These are phyloP conservation scores for Chauna torquata DNA, from an alignment of 2,113 vertebrate genomes.

Conservation along the genomic window DNA sequence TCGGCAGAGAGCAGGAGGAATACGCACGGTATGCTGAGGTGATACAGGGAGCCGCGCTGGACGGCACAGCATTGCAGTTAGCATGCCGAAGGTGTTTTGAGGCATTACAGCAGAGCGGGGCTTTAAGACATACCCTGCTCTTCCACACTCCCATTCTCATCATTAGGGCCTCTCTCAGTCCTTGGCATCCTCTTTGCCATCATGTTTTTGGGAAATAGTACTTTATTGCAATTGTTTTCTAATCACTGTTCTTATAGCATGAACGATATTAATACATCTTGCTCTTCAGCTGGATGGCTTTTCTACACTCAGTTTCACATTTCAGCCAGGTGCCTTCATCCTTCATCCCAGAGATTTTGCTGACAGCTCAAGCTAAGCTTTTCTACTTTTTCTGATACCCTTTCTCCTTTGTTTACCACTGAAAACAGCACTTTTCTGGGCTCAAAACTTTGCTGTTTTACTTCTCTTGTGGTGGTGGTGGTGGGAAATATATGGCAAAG, in stretches of 20 bases:
- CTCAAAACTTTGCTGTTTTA: background rate
- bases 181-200: background rate
- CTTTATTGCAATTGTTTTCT: background rate
- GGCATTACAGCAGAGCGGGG: background rate
- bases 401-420: background rate
- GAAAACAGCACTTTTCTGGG: background rate
- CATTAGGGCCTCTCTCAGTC: background rate
- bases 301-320: background rate
- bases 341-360: background rate
- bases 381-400: background rate
- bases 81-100: background rate
- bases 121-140: background rate
- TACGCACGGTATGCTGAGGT: fast-evolving
- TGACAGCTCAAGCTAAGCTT: background rate
- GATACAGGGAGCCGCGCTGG: background rate
- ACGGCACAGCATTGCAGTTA: background rate
- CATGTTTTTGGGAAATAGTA: background rate
- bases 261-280: background rate
- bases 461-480: background rate
- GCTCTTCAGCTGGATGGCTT: background rate
- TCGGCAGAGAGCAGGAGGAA: background rate
- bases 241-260: background rate
- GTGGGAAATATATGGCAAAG: background rate
- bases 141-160: background rate
- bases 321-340: background rate